phyloP scores from a whole-genome alignment of 2,113 vertebrate species.

The Oophaga pumilio region DNA sequence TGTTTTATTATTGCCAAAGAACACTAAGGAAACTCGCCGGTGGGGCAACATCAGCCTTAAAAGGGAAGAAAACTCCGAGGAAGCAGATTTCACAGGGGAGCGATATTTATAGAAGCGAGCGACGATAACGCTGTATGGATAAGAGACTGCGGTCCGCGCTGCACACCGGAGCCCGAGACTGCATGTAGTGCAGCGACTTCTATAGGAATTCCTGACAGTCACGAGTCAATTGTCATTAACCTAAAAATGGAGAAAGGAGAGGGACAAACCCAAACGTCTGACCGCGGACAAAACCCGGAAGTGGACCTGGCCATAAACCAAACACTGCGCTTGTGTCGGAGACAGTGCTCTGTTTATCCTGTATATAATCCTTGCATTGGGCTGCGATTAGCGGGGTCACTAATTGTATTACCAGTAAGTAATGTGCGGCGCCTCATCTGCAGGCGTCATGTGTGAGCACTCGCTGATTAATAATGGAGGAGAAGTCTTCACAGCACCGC shows the following conservation, averaged over 20 bases:
- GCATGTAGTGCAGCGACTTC: neutral
- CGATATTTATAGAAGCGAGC: slow-evolving; percentile 78
- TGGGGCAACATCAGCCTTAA: slow-evolving; percentile 85
- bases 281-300: slow-evolving; percentile 34
- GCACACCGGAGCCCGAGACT: too few species aligned
- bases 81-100: slow-evolving; percentile 77
- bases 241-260: slow-evolving; percentile 14
- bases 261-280: slow-evolving; percentile 1
- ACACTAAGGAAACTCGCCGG: slow-evolving; percentile 78
- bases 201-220: slow-evolving; percentile 6
- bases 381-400: neutral
- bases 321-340: neutral
- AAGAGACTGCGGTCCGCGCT: neutral
- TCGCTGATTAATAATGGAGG: neutral
- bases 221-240: neutral
- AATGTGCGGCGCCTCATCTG: neutral
- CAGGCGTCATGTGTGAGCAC: neutral
- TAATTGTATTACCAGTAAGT: slow-evolving; percentile 1
- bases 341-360: slow-evolving; percentile 25
- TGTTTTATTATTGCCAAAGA: slow-evolving; percentile 70
- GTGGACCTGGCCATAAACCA: slow-evolving; percentile 6
- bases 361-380: neutral
- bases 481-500: neutral
- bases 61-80: slow-evolving; percentile 73
- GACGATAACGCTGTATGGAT: slow-evolving; percentile 65